phyloP scores from a whole-genome alignment of 1,140 invertebrate species.

The Calliopsis andreniformis region DNA sequence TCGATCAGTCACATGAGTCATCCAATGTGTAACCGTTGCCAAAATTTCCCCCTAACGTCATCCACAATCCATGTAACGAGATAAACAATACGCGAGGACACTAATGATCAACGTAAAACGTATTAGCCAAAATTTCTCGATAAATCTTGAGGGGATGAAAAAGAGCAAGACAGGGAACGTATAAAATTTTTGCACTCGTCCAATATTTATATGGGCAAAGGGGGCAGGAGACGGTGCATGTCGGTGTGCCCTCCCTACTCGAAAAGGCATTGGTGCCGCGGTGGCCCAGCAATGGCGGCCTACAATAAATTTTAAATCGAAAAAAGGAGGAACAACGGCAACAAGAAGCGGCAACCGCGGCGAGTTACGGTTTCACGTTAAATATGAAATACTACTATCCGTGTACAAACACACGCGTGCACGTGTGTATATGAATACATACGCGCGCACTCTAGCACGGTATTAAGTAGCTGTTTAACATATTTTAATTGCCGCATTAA shows the following conservation, averaged over 20 bases:
- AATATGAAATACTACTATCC: slow-evolving; percentile 73
- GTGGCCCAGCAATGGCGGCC: slow-evolving; percentile 49
- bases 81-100: too few relatives aligned
- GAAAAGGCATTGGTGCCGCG: slow-evolving; percentile 36
- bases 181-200: slow-evolving; percentile 1
- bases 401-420: slow-evolving; percentile 22
- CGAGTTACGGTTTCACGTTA: slow-evolving; percentile 75
- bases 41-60: too few relatives aligned
- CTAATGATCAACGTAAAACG: neutral
- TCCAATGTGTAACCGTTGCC: too few relatives aligned
- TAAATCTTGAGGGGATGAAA: neutral
- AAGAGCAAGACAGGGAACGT: neutral
- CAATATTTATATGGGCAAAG: slow-evolving; percentile 32
- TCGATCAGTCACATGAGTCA: too few relatives aligned
- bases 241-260: slow-evolving; percentile 12
- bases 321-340: slow-evolving; percentile 61
- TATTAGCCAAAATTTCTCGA: neutral
- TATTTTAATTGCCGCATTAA: slow-evolving; percentile 74
- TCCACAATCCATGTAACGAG: too few relatives aligned
- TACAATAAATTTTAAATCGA: slow-evolving; percentile 72
- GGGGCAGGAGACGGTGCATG: neutral
- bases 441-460: slow-evolving; percentile 9
- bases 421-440: neutral
- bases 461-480: slow-evolving; percentile 75
- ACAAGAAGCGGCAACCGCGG: slow-evolving; percentile 63